phyloP scores from a whole-genome alignment of 2,888 invertebrate genomes.

The Hemicrepidius hirtus region DNA sequence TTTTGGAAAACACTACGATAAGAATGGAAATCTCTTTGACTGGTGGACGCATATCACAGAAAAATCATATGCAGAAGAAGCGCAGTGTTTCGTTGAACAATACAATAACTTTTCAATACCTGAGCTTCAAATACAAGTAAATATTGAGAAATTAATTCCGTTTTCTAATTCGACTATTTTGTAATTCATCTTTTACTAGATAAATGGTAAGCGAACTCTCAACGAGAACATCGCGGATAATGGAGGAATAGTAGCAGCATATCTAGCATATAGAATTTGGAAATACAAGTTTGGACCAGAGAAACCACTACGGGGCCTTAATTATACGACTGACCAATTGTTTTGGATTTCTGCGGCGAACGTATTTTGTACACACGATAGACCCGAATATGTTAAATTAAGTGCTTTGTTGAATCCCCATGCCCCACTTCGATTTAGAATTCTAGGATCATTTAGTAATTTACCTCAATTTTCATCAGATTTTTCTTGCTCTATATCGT shows the following conservation, averaged over 20 bases:
- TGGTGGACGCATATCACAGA: conserved; percentile 10
- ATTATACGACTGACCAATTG: conserved; percentile 77
- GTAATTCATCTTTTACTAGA: conserved; percentile 70
- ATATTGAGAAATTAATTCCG: too few species aligned
- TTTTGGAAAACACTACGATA: conserved; percentile 13
- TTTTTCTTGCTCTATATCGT: conserved; percentile 73
- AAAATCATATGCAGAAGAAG: conserved; percentile 72
- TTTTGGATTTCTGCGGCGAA: conserved; percentile 82
- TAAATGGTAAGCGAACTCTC: conserved; percentile 89
- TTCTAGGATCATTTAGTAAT: conserved; percentile 75
- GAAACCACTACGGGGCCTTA: conserved; percentile 80
- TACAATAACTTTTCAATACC: conserved; percentile 89
- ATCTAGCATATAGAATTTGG: conserved; percentile 82
- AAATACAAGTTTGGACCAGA: conserved; percentile 79
- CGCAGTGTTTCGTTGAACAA: conserved; percentile 81
- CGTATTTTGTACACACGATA: conserved; percentile 88
- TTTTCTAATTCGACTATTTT: not conserved
- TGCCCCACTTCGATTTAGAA: conserved; percentile 66
- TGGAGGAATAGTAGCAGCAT: conserved; percentile 81
- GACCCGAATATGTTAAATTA: conserved; percentile 77
- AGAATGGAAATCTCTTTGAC: conserved; percentile 5
- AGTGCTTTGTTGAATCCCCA: conserved; percentile 84
- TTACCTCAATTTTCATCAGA: conserved; percentile 74
- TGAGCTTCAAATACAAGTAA: conserved; percentile 77
- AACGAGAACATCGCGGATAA: conserved; percentile 95